These are phyloP conservation scores for Arrhopalites spinosus DNA, from an alignment of 2,888 invertebrate genomes.

Conservation along the genomic window DNA sequence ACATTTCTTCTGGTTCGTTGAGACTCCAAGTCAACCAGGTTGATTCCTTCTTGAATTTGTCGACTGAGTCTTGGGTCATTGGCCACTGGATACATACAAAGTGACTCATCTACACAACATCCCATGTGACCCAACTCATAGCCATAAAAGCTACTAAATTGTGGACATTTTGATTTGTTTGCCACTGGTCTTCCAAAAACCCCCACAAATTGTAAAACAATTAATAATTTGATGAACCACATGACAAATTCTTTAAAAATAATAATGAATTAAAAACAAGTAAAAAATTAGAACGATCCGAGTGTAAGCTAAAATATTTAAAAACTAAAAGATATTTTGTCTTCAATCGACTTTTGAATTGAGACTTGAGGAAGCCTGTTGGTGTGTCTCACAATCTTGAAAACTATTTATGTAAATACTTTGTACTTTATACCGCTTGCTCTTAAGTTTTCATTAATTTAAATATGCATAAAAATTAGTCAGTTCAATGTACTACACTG, in stretches of 20 bases:
- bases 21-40: neutral
- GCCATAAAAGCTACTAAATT: constrained; percentile 14
- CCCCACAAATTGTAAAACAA: neutral
- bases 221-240: neutral
- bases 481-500: no score
- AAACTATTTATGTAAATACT: no score
- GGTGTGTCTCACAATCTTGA: no score
- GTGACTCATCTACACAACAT: constrained; percentile 2
- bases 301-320: no score
- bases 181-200: neutral
- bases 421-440: no score
- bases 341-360: no score
- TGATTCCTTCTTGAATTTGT: neutral
- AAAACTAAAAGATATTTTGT: no score
- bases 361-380: no score
- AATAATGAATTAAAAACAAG: neutral
- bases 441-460: no score
- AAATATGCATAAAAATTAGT: no score
- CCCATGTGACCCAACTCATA: constrained; percentile 1
- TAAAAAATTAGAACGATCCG: neutral
- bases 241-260: neutral
- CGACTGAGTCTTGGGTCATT: neutral
- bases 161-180: constrained; percentile 7
- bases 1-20: no score
- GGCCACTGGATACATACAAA: neutral